These are phyloP conservation scores for Brenthis ino DNA, from an alignment of 2,888 invertebrate genomes.

Conservation along the genomic window DNA sequence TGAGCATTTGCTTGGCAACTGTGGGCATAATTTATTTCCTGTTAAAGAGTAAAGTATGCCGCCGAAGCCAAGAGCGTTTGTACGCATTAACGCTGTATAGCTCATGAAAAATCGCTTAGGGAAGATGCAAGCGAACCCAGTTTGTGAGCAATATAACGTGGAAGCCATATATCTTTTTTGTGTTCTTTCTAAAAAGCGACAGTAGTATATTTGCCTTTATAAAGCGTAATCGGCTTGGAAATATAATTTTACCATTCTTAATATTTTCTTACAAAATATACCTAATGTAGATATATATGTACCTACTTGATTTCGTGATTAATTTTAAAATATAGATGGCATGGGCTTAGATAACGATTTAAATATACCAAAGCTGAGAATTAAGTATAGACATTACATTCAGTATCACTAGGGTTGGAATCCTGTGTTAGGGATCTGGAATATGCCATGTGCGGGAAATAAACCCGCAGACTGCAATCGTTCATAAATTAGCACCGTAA, in stretches of 20 bases:
- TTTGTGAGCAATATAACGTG: constrained; percentile 52
- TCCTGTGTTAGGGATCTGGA: too few relatives aligned
- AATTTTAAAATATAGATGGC: too few relatives aligned
- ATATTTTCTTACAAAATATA: neutral
- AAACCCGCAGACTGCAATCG: too few relatives aligned
- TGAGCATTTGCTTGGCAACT: constrained; percentile 52
- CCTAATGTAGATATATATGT: neutral
- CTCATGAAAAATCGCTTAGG: constrained; percentile 81
- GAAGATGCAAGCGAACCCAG: constrained; percentile 57
- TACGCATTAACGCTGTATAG: constrained; percentile 77
- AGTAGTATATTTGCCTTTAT: constrained; percentile 37
- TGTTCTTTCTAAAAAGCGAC: constrained; percentile 34
- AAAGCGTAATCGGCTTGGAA: constrained; percentile 19
- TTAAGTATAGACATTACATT: too few relatives aligned
- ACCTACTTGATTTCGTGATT: neutral
- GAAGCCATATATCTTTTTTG: constrained; percentile 44
- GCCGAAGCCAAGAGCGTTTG: constrained; percentile 72
- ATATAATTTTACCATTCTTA: constrained; percentile 5
- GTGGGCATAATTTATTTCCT: constrained; percentile 77
- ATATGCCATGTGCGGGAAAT: too few relatives aligned
- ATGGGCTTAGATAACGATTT: too few relatives aligned
- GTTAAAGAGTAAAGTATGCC: constrained; percentile 75
- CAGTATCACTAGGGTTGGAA: too few relatives aligned
- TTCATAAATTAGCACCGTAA: too few relatives aligned
- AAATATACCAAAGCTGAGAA: too few relatives aligned